Evolutionary conservation across 2,888 invertebrate genomes (phyloP).

Genomic region (Eupithecia vulgata): DNA sequence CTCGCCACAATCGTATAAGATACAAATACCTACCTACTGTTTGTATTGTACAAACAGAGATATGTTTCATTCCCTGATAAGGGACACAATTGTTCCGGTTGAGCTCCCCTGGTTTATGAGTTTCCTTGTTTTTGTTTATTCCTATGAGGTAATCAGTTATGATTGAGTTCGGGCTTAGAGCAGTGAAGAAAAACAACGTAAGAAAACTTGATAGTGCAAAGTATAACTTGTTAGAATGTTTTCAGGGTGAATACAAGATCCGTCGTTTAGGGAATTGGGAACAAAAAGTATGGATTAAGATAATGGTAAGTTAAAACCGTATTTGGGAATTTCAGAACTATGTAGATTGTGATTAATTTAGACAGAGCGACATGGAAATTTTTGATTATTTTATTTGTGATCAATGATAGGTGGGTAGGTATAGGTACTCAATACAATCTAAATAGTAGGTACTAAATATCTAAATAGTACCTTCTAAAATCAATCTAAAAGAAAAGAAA

Average conservation of each 20-base stretch:
- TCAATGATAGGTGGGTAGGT: no score
- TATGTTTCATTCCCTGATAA: conserved; percentile 51
- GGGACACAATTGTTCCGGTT: conserved; percentile 58
- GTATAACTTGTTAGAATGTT: not conserved
- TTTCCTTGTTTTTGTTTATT: conserved; percentile 57
- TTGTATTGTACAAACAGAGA: conserved; percentile 37
- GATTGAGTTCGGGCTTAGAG: conserved; percentile 21
- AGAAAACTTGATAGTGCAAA: conserved; percentile 9
- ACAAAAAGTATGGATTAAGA: not conserved
- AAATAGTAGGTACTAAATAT: no score
- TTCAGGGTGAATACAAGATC: not conserved
- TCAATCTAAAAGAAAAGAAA: no score
- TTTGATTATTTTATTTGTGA: no score
- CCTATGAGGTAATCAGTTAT: conserved; percentile 33
- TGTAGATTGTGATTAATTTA: not conserved
- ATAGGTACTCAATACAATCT: no score
- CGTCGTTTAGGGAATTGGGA: not conserved
- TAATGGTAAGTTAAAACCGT: not conserved
- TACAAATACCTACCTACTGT: conserved; percentile 30
- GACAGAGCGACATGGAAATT: not conserved
- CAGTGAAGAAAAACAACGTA: conserved; percentile 8
- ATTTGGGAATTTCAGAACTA: not conserved
- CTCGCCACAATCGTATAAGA: conserved; percentile 8
- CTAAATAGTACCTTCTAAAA: no score
- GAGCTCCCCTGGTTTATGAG: conserved; percentile 60